Conservation (phyloP, 1,140 invertebrate species). For the Maconellicoccus hirsutus region DNA sequence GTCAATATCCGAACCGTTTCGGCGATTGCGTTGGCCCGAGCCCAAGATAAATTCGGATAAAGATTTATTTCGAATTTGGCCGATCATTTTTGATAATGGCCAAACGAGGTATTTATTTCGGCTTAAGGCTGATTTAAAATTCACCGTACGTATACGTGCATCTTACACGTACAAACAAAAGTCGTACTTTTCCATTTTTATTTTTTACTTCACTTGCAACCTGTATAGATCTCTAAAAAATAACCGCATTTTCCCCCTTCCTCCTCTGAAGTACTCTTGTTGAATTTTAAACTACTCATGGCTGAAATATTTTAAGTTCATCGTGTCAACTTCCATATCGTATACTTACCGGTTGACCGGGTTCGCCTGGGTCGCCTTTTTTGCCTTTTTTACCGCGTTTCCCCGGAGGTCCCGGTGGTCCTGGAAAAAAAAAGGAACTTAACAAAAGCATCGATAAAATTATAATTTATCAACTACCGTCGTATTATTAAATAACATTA, state of each 20-base stretch:
- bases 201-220: too few species aligned
- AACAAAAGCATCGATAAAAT: background rate
- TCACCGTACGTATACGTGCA: background rate
- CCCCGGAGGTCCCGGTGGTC: constrained; percentile 56
- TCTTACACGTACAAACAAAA: too few species aligned
- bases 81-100: background rate
- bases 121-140: background rate
- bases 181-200: too few species aligned
- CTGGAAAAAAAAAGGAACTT: constrained; percentile 37
- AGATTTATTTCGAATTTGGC: background rate
- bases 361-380: constrained; percentile 71
- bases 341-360: constrained; percentile 38
- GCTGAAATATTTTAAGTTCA: too few species aligned
- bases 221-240: too few species aligned
- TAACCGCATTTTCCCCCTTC: too few species aligned
- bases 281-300: too few species aligned
- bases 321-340: background rate
- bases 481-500: background rate
- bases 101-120: constrained; percentile 3
- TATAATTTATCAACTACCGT: background rate
- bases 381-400: constrained; percentile 79
- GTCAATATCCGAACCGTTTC: background rate
- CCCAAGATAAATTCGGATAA: background rate
- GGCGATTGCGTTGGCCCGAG: constrained; percentile 1
- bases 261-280: too few species aligned